These are phyloP conservation scores for Heterodera carotae DNA, from an alignment of 1,140 invertebrate genomes.

Conservation along the genomic window DNA sequence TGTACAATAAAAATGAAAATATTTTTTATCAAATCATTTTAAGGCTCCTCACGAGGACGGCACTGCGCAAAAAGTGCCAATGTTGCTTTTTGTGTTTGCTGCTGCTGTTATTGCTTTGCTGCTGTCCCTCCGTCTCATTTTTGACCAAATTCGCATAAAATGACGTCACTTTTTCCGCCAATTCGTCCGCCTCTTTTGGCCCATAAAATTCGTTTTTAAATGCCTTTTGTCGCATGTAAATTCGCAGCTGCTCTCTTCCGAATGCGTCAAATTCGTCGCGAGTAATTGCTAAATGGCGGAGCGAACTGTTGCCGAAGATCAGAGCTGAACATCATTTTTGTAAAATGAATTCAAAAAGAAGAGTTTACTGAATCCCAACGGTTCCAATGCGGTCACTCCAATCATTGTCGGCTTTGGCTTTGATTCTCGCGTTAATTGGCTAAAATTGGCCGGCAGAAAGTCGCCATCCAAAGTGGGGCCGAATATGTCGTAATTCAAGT, in stretches of 20 bases:
- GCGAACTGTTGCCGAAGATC: constrained; percentile 14
- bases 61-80: constrained; percentile 19
- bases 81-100: constrained; percentile 27
- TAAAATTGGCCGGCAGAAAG: constrained; percentile 39
- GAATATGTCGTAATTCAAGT: constrained; percentile 36
- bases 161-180: constrained; percentile 1
- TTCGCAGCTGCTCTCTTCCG: constrained; percentile 17
- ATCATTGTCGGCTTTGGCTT: constrained; percentile 42
- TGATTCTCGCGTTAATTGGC: constrained; percentile 39
- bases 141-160: constrained; percentile 28
- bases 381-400: constrained; percentile 33
- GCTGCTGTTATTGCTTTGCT: neutral
- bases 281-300: constrained; percentile 27
- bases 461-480: constrained; percentile 36
- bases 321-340: too few relatives aligned
- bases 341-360: too few relatives aligned
- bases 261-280: constrained; percentile 9
- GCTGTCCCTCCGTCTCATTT: neutral
- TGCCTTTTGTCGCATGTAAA: constrained; percentile 18
- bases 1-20: neutral
- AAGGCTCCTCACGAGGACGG: constrained; percentile 11
- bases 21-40: too few relatives aligned
- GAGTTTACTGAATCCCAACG: constrained; percentile 33
- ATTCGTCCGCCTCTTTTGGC: neutral
- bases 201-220: constrained; percentile 27